Base-by-base conservation (phyloP, 2,797 vertebrate genomes). In the Hippocampus kuda region DNA sequence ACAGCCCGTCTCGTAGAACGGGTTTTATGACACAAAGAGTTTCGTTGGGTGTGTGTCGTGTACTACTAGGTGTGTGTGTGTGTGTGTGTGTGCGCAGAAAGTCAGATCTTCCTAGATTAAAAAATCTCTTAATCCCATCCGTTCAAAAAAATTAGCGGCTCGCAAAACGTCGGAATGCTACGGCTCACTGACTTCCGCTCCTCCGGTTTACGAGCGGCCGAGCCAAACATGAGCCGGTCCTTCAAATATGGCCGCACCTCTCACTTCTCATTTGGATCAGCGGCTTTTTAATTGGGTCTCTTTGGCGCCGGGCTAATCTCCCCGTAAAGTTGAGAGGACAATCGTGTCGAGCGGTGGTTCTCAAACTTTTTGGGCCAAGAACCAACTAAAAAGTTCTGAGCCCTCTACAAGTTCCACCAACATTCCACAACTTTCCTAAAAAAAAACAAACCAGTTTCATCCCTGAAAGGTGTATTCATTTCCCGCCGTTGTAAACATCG, bases 241-340 rank as follows among this genome's bases (percentile, higher is more conserved):
- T 54, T 70, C 11, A 0, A 34, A 76, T 81, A 84, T 84, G 81
- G 79, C 77, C 72, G 79, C 79, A 84, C 78, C 84, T 75, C 70
- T 87, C 83, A 81, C 24, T 68, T 86, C 75, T 69, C 59, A 72
- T 87, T 84, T 80, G 78, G 74, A 85, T 87, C 82, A 86, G 78
- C 72, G 78, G 64, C 68, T 83, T 82, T 65, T 84, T 85, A 88
- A 88, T 86, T 87, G 82, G 80, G 51, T 59, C 77, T 78, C 42
- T 51, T 69, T 60, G 59, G 67, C 72, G 48, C 72, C 68, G 66
- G 6, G 64, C 61, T 84, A 79, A 81, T 84, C 81, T 76, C 59
- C 72, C 64, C 60, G 54, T 66, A 57, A 69, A 73, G 76, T 77
- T 72, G 72, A 76, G 75, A 75, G 61, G 71, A 75, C 77, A 70